Percentiles rank a stretch among this genome's conserved stretches.
These are phyloP conservation scores for Caradrina kadenii DNA, from an alignment of 2,888 invertebrate genomes.

Conservation along the genomic window DNA sequence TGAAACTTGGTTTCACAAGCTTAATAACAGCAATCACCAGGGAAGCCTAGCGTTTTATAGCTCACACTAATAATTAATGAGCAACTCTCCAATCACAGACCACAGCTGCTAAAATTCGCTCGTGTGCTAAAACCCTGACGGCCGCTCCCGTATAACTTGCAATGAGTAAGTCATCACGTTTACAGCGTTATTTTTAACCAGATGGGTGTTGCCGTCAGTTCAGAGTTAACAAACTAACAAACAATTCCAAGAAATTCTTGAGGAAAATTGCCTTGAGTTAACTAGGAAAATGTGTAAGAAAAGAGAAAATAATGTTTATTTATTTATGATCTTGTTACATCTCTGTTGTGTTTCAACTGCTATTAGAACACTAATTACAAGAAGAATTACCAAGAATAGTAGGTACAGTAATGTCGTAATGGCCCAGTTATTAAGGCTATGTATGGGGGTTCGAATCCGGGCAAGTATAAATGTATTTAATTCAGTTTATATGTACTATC, in stretches of 20 bases:
- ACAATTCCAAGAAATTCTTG: conserved; percentile 12
- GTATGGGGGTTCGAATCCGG: too few relatives aligned
- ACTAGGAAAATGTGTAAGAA: background rate
- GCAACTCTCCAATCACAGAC: background rate
- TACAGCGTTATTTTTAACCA: conserved; percentile 46
- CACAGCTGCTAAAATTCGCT: background rate
- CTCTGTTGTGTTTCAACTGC: background rate
- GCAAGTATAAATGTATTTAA: too few relatives aligned
- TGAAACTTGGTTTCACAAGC: too few relatives aligned
- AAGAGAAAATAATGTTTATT: background rate
- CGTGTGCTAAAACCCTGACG: conserved; percentile 18
- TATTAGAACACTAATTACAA: too few relatives aligned
- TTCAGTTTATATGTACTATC: too few relatives aligned
- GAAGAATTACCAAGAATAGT: too few relatives aligned
- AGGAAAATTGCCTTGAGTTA: conserved; percentile 3
- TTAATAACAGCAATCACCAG: too few relatives aligned
- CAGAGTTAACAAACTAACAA: conserved; percentile 21
- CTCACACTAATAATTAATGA: background rate
- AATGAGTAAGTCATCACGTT: conserved; percentile 48
- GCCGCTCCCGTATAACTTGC: conserved; percentile 31
- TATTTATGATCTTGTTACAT: background rate
- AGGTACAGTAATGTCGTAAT: too few relatives aligned
- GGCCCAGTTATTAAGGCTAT: too few relatives aligned
- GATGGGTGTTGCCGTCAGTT: conserved; percentile 27
- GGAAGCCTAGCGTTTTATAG: background rate